These are phyloP conservation scores for Pampusana beccarii DNA, from an alignment of 2,113 vertebrate genomes.

Conservation along the genomic window DNA sequence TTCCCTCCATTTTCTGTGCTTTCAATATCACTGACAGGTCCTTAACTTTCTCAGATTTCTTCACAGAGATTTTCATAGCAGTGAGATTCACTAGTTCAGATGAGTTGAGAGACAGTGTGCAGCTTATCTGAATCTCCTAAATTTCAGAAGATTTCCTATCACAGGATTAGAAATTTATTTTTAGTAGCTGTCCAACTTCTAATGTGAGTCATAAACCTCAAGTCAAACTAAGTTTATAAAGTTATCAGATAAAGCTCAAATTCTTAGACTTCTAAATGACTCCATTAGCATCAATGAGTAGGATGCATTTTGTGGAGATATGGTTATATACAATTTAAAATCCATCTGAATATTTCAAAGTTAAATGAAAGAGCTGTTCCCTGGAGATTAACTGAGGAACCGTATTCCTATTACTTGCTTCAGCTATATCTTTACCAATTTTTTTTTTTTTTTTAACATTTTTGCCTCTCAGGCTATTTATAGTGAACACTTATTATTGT, in stretches of 20 bases:
- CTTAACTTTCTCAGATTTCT: neutral
- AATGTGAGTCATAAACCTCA: neutral
- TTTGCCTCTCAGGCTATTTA: neutral
- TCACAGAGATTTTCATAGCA: neutral
- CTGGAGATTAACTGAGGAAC: neutral
- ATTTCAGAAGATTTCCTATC: conserved; percentile 15
- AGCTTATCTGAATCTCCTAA: neutral
- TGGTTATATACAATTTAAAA: neutral
- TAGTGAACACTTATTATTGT: neutral
- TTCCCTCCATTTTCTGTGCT: neutral
- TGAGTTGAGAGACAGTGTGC: neutral
- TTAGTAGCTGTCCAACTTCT: conserved; percentile 26
- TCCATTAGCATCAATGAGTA: conserved; percentile 18
- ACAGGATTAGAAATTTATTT: conserved; percentile 3
- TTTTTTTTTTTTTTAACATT: neutral
- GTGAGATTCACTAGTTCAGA: neutral
- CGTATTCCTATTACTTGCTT: neutral
- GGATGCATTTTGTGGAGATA: neutral
- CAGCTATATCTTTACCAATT: neutral
- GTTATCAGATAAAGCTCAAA: neutral
- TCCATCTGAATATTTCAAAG: conserved; percentile 14
- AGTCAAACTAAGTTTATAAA: conserved; percentile 11
- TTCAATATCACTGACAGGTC: neutral
- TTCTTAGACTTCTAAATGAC: conserved; percentile 2
- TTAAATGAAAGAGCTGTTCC: conserved; percentile 6